phyloP scores from a whole-genome alignment of 2,888 invertebrate genomes.

The Nebria salina region DNA sequence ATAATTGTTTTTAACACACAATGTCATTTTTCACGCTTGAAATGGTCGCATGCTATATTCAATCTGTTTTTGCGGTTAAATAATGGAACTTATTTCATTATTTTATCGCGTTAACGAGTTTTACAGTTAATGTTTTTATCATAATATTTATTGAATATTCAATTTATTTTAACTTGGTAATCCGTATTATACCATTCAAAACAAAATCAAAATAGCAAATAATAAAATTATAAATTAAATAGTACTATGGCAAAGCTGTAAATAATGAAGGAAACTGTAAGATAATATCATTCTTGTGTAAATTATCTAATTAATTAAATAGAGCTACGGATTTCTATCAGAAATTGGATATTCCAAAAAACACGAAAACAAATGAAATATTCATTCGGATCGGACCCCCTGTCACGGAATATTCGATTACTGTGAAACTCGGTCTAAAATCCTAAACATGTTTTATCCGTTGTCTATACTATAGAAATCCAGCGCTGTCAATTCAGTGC shows the following conservation, averaged over 20 bases:
- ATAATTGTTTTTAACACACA: neutral
- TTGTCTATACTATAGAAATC: neutral
- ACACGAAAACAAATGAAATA: neutral
- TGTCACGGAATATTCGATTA: neutral
- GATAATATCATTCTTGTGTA: neutral
- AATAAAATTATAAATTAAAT: no score
- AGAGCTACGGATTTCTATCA: neutral
- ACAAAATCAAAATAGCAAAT: neutral
- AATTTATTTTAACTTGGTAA: neutral
- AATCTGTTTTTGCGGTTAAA: neutral
- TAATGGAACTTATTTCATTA: neutral
- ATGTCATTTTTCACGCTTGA: neutral
- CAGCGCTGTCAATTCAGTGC: neutral
- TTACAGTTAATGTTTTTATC: neutral
- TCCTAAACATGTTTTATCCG: conserved; percentile 1
- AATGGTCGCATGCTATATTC: neutral
- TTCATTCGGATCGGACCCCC: neutral
- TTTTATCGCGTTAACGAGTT: neutral
- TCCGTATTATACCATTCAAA: neutral
- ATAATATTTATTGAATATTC: neutral
- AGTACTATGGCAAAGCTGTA: no score
- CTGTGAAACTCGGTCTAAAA: neutral
- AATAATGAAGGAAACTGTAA: no score
- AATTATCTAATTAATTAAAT: neutral
- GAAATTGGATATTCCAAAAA: neutral